Percentiles rank a stretch among this genome's conserved stretches.
These are phyloP conservation scores for Sciurus vulgaris DNA, from an alignment of 2,797 vertebrate species.

Conservation along the genomic window DNA sequence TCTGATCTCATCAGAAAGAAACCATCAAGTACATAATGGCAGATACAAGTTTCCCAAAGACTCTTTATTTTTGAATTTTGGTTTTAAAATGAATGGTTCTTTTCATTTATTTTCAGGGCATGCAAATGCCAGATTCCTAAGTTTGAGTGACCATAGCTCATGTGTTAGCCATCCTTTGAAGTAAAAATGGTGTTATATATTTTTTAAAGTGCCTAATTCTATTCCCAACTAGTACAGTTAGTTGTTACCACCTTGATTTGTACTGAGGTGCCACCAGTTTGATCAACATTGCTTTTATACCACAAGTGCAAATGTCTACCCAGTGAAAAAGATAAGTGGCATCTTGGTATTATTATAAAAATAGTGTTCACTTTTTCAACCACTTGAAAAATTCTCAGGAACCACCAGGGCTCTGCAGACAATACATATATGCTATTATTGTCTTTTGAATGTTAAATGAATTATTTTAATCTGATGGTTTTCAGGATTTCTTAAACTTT, in stretches of 20 bases:
- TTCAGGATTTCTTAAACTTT: conserved; percentile 17
- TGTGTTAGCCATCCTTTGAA: neutral
- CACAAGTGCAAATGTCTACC: neutral
- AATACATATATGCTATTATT: neutral
- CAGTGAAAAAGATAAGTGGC: neutral
- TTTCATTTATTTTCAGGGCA: neutral
- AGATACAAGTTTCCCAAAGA: neutral
- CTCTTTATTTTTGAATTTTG: conserved; percentile 9
- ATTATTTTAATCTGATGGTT: conserved; percentile 25
- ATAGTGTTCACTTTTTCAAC: neutral
- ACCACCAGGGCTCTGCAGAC: neutral
- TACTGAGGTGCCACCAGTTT: neutral
- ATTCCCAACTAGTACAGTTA: neutral
- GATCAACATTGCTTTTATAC: neutral
- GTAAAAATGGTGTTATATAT: neutral
- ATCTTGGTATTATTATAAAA: conserved; percentile 3
- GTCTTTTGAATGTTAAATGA: neutral
- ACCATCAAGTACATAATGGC: neutral
- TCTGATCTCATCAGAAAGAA: conserved; percentile 12
- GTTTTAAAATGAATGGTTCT: neutral
- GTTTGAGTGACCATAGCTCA: neutral
- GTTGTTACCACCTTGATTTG: neutral
- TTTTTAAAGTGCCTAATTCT: neutral
- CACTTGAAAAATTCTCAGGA: neutral
- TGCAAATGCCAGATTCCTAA: neutral